phyloP scores from a whole-genome alignment of 2,113 vertebrate species.

The Cyprinodon brontotheroides region DNA sequence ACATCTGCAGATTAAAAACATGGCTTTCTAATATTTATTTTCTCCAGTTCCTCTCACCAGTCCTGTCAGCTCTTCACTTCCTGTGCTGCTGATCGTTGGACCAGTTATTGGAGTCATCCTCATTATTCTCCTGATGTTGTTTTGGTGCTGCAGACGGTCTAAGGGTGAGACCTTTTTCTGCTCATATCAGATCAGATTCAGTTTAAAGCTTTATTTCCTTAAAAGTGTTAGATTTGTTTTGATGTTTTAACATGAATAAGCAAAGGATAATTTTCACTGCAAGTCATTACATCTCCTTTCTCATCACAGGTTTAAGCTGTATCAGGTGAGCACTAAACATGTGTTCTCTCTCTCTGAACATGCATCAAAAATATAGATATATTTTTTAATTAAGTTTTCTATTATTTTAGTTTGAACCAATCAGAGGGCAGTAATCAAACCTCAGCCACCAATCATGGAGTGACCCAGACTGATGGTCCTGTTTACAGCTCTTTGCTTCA shows the following conservation, averaged over 20 bases:
- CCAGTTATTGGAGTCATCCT: conserved; percentile 24
- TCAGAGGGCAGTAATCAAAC: conserved; percentile 13
- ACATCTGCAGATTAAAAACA: not conserved
- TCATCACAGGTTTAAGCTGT: too few relatives aligned
- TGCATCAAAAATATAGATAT: too few relatives aligned
- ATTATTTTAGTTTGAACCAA: too few relatives aligned
- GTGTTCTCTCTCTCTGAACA: too few relatives aligned
- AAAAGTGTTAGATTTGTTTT: not conserved
- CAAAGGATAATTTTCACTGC: too few relatives aligned
- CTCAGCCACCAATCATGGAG: not conserved
- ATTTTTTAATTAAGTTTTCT: too few relatives aligned
- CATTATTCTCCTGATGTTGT: conserved; percentile 17
- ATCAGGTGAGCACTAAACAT: too few relatives aligned
- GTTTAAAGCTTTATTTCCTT: too few relatives aligned
- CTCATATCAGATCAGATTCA: not conserved
- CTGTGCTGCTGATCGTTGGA: conserved; percentile 9
- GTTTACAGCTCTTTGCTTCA: not conserved
- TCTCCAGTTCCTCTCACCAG: not conserved
- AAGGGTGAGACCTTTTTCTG: conserved; percentile 56
- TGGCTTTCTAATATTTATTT: not conserved
- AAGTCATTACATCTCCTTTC: too few relatives aligned
- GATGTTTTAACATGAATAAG: not conserved
- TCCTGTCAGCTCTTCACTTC: not conserved
- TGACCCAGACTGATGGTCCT: not conserved
- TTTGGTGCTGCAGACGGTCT: conserved; percentile 1